Base-by-base conservation (phyloP, 2,113 vertebrate genomes). In the Perca schrenkii region DNA sequence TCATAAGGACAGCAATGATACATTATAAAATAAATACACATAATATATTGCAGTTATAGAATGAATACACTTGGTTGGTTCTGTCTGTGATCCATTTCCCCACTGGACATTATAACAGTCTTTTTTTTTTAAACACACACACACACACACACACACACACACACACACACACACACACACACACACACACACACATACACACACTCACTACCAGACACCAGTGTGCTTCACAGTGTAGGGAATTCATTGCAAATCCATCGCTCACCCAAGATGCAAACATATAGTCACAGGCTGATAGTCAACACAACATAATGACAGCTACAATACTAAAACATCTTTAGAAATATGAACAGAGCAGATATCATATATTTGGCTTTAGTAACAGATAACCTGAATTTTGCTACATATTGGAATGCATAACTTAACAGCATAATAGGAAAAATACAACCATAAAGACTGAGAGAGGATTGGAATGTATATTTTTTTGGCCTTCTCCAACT, bases 351-450 rank as follows among this genome's bases (percentile, higher is more conserved):
- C 63, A 80, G 67, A 90, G 90, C 43, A 90, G 57, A 83, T 75
- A 15, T 78, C 21, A 71, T 87, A 86, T 93, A 93, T 94, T 94
- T 96, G 94, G 94, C 79, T 92, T 94, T 70, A 85, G 77, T 77
- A 87, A 93, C 80, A 89, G 81, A 91, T 93, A 93, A 93, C 91
- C 89, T 94, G 92, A 93, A 92, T 92, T 88, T 89, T 87, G 90
- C 91, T 91, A 92, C 87, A 85, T 83, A 83, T 88, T 50, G 54
- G 52, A 89, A 91, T 81, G 82, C 85, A 91, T 81, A 88, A 92
- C 81, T 80, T 79, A 91, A 86, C 34, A 82, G 60, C 46, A 80
- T 77, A 56, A 87, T 52, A 86, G 80, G 63, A 83, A 80, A 80
- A 83, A 83, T 64, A 72, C 53, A 80, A 77, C 78, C 66, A 36